Evolutionary conservation across 2,113 vertebrate genomes (phyloP).

Genomic region (Crypturellus undulatus): DNA sequence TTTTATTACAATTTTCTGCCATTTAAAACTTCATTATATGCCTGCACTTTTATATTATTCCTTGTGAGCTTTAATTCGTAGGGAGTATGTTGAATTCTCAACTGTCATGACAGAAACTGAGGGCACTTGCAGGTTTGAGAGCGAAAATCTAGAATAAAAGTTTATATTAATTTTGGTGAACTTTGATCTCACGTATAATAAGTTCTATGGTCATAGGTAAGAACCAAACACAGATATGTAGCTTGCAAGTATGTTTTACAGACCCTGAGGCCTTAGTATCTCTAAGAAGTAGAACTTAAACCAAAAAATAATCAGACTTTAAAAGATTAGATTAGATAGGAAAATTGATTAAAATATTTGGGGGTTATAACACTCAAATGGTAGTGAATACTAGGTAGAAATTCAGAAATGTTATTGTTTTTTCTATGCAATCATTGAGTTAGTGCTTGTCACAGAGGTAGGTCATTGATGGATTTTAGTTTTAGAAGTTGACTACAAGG

Average conservation of each 20-base stretch:
- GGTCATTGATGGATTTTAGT: rapidly evolving
- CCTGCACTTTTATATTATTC: not conserved
- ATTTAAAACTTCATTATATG: not conserved
- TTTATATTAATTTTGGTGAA: not conserved
- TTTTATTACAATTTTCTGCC: not conserved
- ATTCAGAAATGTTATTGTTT: not conserved
- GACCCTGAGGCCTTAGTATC: not conserved
- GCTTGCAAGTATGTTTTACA: not conserved
- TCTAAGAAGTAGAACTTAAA: not conserved
- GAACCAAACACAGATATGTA: rapidly evolving
- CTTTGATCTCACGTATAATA: not conserved
- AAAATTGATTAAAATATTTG: not conserved
- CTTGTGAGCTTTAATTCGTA: not conserved
- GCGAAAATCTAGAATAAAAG: not conserved
- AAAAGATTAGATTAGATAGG: not conserved
- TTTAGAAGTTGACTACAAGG: not conserved
- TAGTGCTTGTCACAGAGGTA: not conserved
- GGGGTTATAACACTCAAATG: not conserved
- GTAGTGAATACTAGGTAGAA: not conserved
- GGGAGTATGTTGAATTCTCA: not conserved
- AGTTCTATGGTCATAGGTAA: not conserved
- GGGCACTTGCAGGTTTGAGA: not conserved
- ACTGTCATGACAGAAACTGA: not conserved
- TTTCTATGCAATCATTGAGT: not conserved
- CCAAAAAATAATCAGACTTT: not conserved